Evolutionary conservation across 1,140 invertebrate genomes (phyloP).

Genomic region (Euborellia annulipes): DNA sequence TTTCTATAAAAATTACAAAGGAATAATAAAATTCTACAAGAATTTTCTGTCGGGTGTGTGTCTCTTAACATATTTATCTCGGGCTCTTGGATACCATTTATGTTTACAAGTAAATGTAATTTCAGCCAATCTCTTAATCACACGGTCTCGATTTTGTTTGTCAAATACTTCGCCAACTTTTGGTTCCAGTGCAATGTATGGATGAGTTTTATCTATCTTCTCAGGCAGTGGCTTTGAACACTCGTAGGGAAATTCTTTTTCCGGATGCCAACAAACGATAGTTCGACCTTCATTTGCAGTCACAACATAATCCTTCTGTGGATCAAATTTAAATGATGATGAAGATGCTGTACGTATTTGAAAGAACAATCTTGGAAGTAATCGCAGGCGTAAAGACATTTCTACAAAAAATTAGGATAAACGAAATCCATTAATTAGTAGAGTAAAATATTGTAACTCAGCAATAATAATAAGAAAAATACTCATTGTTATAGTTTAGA

Average conservation of each 20-base stretch:
- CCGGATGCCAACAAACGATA: slow-evolving; percentile 75
- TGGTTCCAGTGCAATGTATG: slow-evolving; percentile 43
- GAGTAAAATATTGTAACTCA: too few species aligned
- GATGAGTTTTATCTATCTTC: slow-evolving; percentile 29
- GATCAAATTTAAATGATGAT: background rate
- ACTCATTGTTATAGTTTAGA: too few species aligned
- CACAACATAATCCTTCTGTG: slow-evolving; percentile 35
- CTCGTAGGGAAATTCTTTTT: slow-evolving; percentile 68
- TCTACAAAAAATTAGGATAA: too few species aligned
- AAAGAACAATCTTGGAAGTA: too few species aligned
- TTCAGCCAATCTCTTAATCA: slow-evolving; percentile 49
- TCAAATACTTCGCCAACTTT: slow-evolving; percentile 47
- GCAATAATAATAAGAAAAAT: too few species aligned
- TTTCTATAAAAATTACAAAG: too few species aligned
- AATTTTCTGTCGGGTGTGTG: slow-evolving; percentile 52
- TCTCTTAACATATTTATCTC: slow-evolving; percentile 40
- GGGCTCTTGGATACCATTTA: slow-evolving; percentile 54
- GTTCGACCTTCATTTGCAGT: slow-evolving; percentile 55
- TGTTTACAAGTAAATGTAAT: slow-evolving; percentile 66
- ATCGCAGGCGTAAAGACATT: too few species aligned
- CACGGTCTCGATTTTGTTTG: slow-evolving; percentile 37
- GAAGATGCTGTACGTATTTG: too few species aligned
- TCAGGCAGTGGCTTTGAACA: slow-evolving; percentile 53
- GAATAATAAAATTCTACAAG: too few species aligned
- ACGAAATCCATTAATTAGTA: too few species aligned